A percentile compares a stretch with the other conserved stretches of the same genome.
Evolutionary conservation across 1,140 invertebrate species (phyloP).

Genomic region (Andricus grossulariae): DNA sequence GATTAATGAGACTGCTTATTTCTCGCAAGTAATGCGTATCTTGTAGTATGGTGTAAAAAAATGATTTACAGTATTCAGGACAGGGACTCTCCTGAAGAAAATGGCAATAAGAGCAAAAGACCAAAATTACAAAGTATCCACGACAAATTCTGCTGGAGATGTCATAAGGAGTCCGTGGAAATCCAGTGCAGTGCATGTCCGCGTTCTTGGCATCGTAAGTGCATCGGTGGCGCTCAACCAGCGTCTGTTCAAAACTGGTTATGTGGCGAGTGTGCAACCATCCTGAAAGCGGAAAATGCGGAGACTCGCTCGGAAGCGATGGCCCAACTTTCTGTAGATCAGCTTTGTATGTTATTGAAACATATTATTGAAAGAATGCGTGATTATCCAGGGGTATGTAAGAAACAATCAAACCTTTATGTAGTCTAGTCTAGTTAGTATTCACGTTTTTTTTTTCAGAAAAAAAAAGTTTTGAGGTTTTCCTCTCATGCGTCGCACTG

Average conservation of each 20-base stretch:
- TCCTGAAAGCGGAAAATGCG: constrained; percentile 87
- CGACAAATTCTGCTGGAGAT: constrained; percentile 94
- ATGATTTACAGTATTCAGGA: constrained; percentile 5
- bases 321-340: constrained; percentile 83
- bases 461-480: background rate
- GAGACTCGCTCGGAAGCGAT: constrained; percentile 84
- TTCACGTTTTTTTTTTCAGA: background rate
- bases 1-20: too few relatives aligned
- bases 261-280: constrained; percentile 89
- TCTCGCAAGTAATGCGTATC: too few relatives aligned
- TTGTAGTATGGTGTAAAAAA: background rate
- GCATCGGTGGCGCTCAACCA: constrained; percentile 78
- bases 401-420: constrained; percentile 31
- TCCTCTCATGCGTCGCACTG: too few relatives aligned
- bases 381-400: constrained; percentile 82
- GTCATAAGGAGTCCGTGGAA: constrained; percentile 82
- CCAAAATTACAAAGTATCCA: constrained; percentile 53
- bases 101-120: constrained; percentile 35
- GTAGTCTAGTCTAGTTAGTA: too few relatives aligned
- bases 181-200: constrained; percentile 88
- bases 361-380: constrained; percentile 86
- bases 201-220: constrained; percentile 89
- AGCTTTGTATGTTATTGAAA: constrained; percentile 85
- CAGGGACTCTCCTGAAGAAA: constrained; percentile 34
- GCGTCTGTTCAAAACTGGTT: constrained; percentile 83